These are phyloP conservation scores for Trinorchestia longiramus DNA, from an alignment of 1,140 invertebrate species.

Conservation along the genomic window DNA sequence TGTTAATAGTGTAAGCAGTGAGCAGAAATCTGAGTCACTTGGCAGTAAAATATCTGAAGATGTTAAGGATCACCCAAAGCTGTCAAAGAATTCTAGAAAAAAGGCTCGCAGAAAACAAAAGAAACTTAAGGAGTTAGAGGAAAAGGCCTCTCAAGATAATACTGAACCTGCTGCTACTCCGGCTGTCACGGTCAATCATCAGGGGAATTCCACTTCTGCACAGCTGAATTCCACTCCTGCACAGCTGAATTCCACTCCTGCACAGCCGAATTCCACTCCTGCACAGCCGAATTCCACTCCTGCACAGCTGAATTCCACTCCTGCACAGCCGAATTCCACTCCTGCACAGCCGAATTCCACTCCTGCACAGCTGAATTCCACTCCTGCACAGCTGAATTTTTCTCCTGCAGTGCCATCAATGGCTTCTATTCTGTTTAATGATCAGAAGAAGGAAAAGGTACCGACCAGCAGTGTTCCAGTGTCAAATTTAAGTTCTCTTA, in stretches of 20 bases:
- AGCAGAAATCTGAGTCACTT: background rate
- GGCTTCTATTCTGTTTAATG: background rate
- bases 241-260: too few species aligned
- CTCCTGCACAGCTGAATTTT: background rate
- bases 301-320: too few species aligned
- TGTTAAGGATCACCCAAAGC: background rate
- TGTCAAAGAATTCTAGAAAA: background rate
- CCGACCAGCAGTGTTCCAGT: background rate
- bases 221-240: background rate
- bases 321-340: too few species aligned
- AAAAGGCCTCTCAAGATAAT: background rate
- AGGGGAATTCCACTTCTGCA: background rate
- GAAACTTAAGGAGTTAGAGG: background rate
- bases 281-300: too few species aligned
- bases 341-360: too few species aligned
- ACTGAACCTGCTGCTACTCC: background rate
- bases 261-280: too few species aligned
- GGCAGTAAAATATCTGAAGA: background rate
- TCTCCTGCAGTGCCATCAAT: background rate
- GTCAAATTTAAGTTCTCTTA: background rate
- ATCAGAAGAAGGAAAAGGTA: background rate
- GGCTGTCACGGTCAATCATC: background rate
- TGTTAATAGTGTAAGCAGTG: background rate
- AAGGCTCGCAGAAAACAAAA: conserved; percentile 18
- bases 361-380: too few species aligned